Base-by-base conservation (phyloP, 2,888 invertebrate genomes). In the Lymantria dispar region DNA sequence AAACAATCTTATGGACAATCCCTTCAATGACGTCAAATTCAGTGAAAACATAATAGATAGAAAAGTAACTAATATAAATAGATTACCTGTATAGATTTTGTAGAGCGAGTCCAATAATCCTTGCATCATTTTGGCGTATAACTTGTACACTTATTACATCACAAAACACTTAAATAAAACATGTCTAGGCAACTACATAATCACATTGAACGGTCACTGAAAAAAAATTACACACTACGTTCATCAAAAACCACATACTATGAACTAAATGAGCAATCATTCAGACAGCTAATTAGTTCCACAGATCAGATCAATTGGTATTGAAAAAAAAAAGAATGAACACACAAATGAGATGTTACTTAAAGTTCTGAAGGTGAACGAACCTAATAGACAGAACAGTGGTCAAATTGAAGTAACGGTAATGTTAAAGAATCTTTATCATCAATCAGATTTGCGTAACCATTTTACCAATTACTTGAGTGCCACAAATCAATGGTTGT, bases 391-490 rank as follows among this genome's bases (percentile, higher is more conserved):
- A 78, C 80, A 80, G 70, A 73, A 79, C 86, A 75, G 86, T 87
- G 88, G 86, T 84, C 84, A 87, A 88, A 87, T 85, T 80, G 82
- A 85, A 80, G 74, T 87, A 90, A 91, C 90, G 90, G 90, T 82
- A 82, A 75, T 63, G 52, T 62, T 60, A 68, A 65, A 71, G 70
- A 82, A 85, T 87, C 76, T 84, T 89, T 85, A 90, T 88, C 91
- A 85, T 89, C 85, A 81, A 89, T 90, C 88, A 88, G 87, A 84
- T 88, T 87, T 88, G 87, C 87, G 85, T 87, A 90, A 90, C 87
- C 78, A 42, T 42, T n/a, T 87, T 85, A 83, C 79, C 85, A 86
- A 87, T 87, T 87, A 85, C 73, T 77, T 69, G 73, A 72, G 68
- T 68, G 66, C 59, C 68, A 66, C 69, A 78, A 76, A 77, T 74